Conservation (phyloP, 2,888 invertebrate genomes). For the Tineola bisselliella region DNA sequence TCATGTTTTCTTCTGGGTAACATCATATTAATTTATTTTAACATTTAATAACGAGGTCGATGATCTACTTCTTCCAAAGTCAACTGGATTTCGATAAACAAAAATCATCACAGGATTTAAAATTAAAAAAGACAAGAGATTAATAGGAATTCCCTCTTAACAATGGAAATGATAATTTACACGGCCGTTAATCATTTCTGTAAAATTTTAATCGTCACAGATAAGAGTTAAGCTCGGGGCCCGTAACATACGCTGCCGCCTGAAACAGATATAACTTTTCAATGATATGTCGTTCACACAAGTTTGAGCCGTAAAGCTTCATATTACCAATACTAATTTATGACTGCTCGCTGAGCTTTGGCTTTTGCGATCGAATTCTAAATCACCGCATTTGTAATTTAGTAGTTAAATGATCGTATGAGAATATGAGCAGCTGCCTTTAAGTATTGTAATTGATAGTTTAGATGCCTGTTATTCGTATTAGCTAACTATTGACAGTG, state of each 20-base stretch:
- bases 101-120: too few species aligned
- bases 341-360: not conserved
- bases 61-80: too few species aligned
- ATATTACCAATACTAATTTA: not conserved
- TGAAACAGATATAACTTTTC: not conserved
- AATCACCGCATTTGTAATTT: not conserved
- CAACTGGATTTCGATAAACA: too few species aligned
- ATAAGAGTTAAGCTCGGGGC: not conserved
- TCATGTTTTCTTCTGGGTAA: too few species aligned
- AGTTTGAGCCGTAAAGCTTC: not conserved
- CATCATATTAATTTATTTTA: too few species aligned
- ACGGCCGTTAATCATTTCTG: not conserved
- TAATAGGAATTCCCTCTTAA: not conserved
- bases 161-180: not conserved
- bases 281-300: not conserved
- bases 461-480: too few species aligned
- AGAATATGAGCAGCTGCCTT: too few species aligned
- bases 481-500: too few species aligned
- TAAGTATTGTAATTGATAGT: too few species aligned
- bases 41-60: too few species aligned
- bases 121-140: too few species aligned
- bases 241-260: not conserved
- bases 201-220: slow-evolving; percentile 2
- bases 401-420: not conserved
- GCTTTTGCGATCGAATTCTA: not conserved